Evolutionary conservation across 1,140 invertebrate genomes (phyloP), one percentile per base, ranked within the genome.

Genomic region (Drosophila truncata): DNA sequence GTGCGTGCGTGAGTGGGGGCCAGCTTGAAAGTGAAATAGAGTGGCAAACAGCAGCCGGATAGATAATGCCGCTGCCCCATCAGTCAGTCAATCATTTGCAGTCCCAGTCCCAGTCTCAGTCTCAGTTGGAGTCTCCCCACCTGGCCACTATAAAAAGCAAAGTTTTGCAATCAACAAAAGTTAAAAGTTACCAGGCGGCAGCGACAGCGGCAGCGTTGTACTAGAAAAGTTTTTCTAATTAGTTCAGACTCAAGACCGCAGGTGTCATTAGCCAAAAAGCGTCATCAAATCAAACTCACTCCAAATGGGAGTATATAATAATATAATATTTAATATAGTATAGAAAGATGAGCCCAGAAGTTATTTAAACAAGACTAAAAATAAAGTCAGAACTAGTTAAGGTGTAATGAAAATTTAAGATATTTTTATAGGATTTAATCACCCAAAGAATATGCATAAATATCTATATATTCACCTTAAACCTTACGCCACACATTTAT

Each of bases 121-220:
- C 18, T 42, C 18, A n/a, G 37, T 18, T 10, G 10, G 2, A 3
- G 46, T 18, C 27, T 18, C 10, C 41, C 44, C 50, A 65, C 52
- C 73, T 41, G 57, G 35, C 42, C 63, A 50, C 31, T 60, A 49
- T 55, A 54, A 73, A 84, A 84, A 85, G 52, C 58, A 88, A 87
- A 87, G 85, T 87, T 87, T 87, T 74, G 80, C 84, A 87, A 87
- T 87, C 84, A 90, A 79, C 70, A 61, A 80, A 78, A 88, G 85
- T 80, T 87, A 88, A 84, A 87, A 87, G 77, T 87, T 87, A 49
- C 41, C 50, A 62, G 52, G 52, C 52, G 52, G 23, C 27, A 29
- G 23, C 64, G 52, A 35, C 52, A 35, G 23, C 27, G 8, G 23
- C 64, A 6, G 27, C 49, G 29, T 31, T 50, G 49, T 50, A 87